Evolutionary conservation across 1,140 invertebrate species (phyloP), one percentile per base, ranked within the genome.

Genomic region (Drosophila fuyamai): DNA sequence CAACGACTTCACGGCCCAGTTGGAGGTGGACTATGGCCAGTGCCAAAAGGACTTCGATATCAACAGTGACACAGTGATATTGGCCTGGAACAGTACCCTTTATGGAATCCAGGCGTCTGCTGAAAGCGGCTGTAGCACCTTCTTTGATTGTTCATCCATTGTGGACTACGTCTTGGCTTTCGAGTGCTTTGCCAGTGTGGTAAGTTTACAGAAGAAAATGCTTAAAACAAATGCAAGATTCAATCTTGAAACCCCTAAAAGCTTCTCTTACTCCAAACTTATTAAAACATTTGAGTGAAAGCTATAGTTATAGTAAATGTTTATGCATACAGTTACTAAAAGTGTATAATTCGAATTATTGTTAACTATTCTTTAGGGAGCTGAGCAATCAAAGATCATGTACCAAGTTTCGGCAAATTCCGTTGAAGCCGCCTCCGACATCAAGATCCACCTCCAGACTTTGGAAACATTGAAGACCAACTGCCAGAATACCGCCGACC

Each of bases 401-500:
- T 88, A 77, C 41, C 12, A 10, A 2, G 41, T 83, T 1, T 88
- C 83, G 9, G 47, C 71, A 4, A 23, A 57, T 57, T 76, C 84
- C 6, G 58, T 43, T 2, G 50, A 77, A n/a, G n/a, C 43, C 0
- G 56, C 53, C 7, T 14, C 55, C 0, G 40, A 40, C 13, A 47
- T 88, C 6, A 58, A 62, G 16, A 35, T 62, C 5, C 23, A n/a
- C 6, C 61, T 81, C 12, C 18, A 18, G 12, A 5, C 40, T 0
- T 27, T 77, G 9, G 63, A 74, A 2, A 61, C 14, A 9, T 8
- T 44, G 5, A 14, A 29, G 41, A 27, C 27, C 0, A 53, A 55
- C 46, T 88, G 83, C 27, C 40, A 58, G 5, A 83, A 74, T 18
- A 50, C 35, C 43, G 83, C 83, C 2, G 76, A 88, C 4, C 35